Evolutionary conservation across 2,113 vertebrate species (phyloP).

Genomic region (Phodopus roborovskii): DNA sequence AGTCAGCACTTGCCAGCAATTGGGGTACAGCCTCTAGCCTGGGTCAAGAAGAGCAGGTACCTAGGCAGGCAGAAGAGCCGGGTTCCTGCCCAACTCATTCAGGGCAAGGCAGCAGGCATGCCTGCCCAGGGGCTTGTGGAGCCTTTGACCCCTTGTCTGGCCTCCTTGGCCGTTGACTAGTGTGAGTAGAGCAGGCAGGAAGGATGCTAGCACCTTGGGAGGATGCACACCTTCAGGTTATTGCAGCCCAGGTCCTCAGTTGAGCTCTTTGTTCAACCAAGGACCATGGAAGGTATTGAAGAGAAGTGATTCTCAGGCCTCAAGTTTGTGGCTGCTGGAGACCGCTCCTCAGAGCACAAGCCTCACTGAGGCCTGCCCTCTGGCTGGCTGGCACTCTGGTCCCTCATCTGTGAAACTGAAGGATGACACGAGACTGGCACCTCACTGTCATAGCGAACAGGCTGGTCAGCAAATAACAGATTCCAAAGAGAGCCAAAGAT

Average conservation of each 20-base stretch:
- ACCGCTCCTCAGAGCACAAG: background rate
- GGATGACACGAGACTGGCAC: background rate
- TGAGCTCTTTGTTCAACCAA: background rate
- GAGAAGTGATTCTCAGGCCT: slow-evolving; percentile 12
- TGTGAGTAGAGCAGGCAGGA: background rate
- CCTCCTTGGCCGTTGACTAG: background rate
- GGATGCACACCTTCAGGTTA: background rate
- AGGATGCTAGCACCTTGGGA: background rate
- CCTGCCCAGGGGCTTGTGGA: background rate
- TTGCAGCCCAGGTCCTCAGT: background rate
- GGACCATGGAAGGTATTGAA: background rate
- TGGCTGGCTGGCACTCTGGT: background rate
- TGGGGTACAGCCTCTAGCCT: background rate
- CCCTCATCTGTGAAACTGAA: background rate
- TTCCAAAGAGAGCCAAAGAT: background rate
- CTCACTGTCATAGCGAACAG: background rate
- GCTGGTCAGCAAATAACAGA: background rate
- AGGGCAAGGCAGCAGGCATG: background rate
- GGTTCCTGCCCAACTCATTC: background rate
- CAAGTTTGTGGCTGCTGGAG: background rate
- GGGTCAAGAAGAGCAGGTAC: background rate
- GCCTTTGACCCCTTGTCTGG: background rate
- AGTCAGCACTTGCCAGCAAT: background rate
- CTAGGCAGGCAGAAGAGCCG: background rate
- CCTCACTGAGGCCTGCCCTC: background rate